Evolutionary conservation across 2,888 invertebrate genomes (phyloP).

Genomic region (Nezara viridula): DNA sequence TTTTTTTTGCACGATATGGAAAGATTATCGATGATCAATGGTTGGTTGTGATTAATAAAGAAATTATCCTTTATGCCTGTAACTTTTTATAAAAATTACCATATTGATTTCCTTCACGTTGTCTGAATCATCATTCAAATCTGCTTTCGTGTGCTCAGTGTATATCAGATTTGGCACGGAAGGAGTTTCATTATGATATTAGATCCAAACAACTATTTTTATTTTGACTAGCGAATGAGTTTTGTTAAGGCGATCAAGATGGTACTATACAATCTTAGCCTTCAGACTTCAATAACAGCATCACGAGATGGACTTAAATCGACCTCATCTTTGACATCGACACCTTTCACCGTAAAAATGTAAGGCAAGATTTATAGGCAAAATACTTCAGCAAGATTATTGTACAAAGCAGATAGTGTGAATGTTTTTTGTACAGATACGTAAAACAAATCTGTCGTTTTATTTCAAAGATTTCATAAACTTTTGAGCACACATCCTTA

Average conservation of each 20-base stretch:
- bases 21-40: neutral
- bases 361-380: too few relatives aligned
- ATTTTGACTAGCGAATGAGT: neutral
- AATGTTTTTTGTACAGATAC: too few relatives aligned
- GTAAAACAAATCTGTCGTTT: too few relatives aligned
- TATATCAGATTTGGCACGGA: constrained; percentile 26
- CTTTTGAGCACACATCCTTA: too few relatives aligned
- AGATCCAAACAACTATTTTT: neutral
- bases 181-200: constrained; percentile 6
- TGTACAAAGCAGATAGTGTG: too few relatives aligned
- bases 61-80: neutral
- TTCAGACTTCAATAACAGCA: neutral
- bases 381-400: too few relatives aligned
- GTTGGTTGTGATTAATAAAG: too few relatives aligned
- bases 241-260: neutral
- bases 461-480: too few relatives aligned
- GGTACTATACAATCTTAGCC: neutral
- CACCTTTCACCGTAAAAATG: too few relatives aligned
- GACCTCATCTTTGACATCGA: too few relatives aligned
- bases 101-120: neutral
- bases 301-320: neutral
- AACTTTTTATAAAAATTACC: neutral
- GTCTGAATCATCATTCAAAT: neutral
- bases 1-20: neutral
- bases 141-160: neutral